These are phyloP conservation scores for Acrossocheilus fasciatus DNA, from an alignment of 2,797 vertebrate genomes.

Conservation along the genomic window DNA sequence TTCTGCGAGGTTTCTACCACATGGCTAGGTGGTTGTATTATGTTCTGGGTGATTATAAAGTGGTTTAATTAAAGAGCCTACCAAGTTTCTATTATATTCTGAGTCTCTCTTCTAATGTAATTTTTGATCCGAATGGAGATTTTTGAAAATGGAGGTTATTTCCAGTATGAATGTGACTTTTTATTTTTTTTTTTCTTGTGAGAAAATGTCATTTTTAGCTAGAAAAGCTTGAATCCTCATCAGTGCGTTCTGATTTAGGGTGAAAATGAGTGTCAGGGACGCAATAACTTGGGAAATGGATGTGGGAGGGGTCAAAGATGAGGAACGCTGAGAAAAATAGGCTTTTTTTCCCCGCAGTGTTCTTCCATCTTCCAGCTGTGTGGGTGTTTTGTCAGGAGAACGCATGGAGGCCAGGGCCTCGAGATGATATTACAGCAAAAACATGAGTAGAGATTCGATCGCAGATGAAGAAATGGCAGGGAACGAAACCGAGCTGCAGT, in stretches of 20 bases:
- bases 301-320: slow-evolving; percentile 22
- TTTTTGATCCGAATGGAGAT: background rate
- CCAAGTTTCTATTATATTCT: background rate
- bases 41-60: background rate
- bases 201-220: background rate
- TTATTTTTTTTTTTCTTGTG: background rate
- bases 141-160: slow-evolving; percentile 3
- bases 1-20: background rate
- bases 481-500: slow-evolving; percentile 4
- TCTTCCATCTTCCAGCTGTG: slow-evolving; percentile 39
- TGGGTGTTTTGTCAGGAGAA: slow-evolving; percentile 43
- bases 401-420: background rate
- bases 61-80: background rate
- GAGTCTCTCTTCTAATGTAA: background rate
- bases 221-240: background rate
- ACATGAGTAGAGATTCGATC: slow-evolving; percentile 27
- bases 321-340: slow-evolving; percentile 25
- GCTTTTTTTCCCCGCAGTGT: background rate
- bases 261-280: slow-evolving; percentile 1
- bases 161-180: background rate
- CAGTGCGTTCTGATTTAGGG: slow-evolving; percentile 9
- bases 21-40: background rate
- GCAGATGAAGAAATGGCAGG: slow-evolving; percentile 35
- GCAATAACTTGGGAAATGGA: background rate
- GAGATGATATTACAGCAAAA: slow-evolving; percentile 37